A percentile compares a stretch with the other conserved stretches of the same genome.
phyloP scores from a whole-genome alignment of 2,888 invertebrate species.

The Psococerastis gibbosa region DNA sequence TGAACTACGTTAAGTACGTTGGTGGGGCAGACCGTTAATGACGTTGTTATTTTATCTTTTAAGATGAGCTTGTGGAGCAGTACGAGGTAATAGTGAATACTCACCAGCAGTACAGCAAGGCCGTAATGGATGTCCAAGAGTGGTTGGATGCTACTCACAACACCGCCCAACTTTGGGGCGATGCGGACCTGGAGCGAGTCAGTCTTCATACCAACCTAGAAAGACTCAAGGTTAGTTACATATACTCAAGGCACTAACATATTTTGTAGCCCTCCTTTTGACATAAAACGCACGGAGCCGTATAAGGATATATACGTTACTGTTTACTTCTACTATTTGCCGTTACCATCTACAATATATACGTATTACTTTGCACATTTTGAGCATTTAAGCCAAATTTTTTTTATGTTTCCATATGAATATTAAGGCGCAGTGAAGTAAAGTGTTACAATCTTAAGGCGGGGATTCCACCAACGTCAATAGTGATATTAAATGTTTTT shows the following conservation, averaged over 20 bases:
- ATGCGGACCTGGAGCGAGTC: constrained; percentile 63
- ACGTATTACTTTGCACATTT: no score
- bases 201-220: constrained; percentile 73
- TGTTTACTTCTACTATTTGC: no score
- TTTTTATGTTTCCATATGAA: no score
- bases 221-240: constrained; percentile 38
- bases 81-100: constrained; percentile 78
- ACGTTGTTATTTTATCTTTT: constrained; percentile 10
- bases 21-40: not conserved
- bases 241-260: not conserved
- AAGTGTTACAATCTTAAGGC: no score
- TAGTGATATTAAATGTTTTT: no score
- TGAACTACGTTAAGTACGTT: no score
- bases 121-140: constrained; percentile 68
- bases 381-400: no score
- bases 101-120: constrained; percentile 75
- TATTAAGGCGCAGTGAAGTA: no score
- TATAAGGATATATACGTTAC: not conserved
- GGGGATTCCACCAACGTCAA: no score
- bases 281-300: not conserved
- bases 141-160: constrained; percentile 72
- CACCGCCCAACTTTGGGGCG: constrained; percentile 65
- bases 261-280: no score
- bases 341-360: no score
- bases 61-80: constrained; percentile 49